These are phyloP conservation scores for Poeciliopsis infans DNA, from an alignment of 2,797 vertebrate species.

Conservation along the genomic window DNA sequence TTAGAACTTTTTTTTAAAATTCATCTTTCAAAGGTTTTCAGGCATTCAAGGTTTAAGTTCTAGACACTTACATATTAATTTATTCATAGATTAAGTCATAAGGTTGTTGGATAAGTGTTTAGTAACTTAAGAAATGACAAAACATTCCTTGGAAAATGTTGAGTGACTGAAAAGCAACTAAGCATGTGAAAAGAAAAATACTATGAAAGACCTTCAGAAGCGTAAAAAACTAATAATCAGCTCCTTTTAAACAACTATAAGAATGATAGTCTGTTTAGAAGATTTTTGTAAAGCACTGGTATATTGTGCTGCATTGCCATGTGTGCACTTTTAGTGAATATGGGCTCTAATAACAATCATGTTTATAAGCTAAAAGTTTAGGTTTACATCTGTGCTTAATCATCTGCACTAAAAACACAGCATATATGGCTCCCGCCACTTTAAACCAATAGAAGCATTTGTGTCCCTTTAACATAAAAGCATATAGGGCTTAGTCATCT, in stretches of 20 bases:
- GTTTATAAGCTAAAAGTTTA: not conserved
- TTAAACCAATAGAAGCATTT: slow-evolving; percentile 47
- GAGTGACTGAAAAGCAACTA: not conserved
- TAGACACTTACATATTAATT: not conserved
- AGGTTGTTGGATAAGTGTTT: not conserved
- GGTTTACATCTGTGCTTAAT: not conserved
- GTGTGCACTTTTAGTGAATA: not conserved
- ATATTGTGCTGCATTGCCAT: not conserved
- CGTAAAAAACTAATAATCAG: not conserved
- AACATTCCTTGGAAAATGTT: not conserved
- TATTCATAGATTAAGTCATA: not conserved
- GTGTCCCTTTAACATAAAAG: slow-evolving; percentile 53
- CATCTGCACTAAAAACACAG: not conserved
- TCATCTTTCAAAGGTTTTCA: not conserved
- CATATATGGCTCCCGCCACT: slow-evolving; percentile 13
- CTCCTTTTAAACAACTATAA: not conserved
- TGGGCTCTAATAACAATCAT: not conserved
- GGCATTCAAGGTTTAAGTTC: not conserved
- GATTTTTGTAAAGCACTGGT: not conserved
- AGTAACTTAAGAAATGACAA: not conserved
- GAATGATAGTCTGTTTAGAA: not conserved
- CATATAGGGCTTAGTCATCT: slow-evolving; percentile 52
- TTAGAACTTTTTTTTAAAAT: not conserved
- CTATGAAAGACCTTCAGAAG: not conserved
- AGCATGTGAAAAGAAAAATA: not conserved